Evolutionary conservation across 2,888 invertebrate genomes (phyloP).

Genomic region (Drosophila quinaria): DNA sequence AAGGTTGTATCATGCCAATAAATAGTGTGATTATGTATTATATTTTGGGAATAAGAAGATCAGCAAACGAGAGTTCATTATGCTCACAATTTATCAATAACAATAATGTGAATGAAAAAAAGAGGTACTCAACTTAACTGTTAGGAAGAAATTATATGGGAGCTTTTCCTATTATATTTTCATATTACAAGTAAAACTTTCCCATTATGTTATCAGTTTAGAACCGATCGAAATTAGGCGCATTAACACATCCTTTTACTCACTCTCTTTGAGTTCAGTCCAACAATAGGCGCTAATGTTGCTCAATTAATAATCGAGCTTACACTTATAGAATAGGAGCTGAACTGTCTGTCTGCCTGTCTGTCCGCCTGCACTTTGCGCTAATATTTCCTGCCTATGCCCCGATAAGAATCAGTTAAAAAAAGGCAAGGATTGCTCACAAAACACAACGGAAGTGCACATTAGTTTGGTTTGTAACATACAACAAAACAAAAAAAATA

Average conservation of each 20-base stretch:
- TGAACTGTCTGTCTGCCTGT: not conserved
- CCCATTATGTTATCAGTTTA: slow-evolving; percentile 46
- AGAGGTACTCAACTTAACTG: not conserved
- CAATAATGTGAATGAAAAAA: slow-evolving; percentile 4
- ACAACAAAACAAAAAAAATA: slow-evolving; percentile 45
- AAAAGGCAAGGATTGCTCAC: slow-evolving; percentile 71
- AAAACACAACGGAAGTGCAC: slow-evolving; percentile 57
- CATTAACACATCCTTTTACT: slow-evolving; percentile 71
- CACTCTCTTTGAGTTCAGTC: slow-evolving; percentile 8
- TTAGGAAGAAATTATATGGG: not conserved
- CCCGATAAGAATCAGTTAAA: slow-evolving; percentile 62
- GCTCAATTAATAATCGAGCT: slow-evolving; percentile 69
- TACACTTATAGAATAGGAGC: not conserved
- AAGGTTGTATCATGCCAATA: slow-evolving; percentile 84
- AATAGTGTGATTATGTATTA: slow-evolving; percentile 79
- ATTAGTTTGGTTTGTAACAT: slow-evolving; percentile 46
- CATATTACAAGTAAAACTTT: not conserved
- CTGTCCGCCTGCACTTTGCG: slow-evolving; percentile 54
- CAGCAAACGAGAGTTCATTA: slow-evolving; percentile 36
- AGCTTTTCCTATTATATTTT: not conserved
- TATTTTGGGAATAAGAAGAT: slow-evolving; percentile 18
- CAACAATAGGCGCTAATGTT: slow-evolving; percentile 78
- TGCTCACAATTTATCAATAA: slow-evolving; percentile 36
- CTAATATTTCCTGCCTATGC: slow-evolving; percentile 73
- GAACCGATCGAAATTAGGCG: slow-evolving; percentile 54